Evolutionary conservation across 2,113 vertebrate genomes (phyloP), one percentile per base, ranked within the genome.

Genomic region (Sitta europaea): DNA sequence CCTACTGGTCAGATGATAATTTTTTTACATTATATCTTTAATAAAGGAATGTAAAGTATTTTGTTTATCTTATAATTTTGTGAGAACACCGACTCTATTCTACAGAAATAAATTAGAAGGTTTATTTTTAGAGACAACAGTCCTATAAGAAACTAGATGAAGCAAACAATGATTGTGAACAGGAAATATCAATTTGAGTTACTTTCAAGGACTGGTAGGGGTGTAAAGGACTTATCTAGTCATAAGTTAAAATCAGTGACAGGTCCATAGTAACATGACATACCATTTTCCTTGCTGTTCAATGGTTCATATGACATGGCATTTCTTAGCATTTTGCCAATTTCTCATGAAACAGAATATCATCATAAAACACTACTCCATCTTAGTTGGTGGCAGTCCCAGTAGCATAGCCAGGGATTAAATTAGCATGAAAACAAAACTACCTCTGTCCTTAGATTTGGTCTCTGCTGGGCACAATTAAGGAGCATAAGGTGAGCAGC

Each of bases 401-500:
- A 42, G 53, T 19, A 59, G 8, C 82, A 66, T 33, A 87, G 91
- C 87, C 86, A 90, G 43, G 23, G 80, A 92, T 90, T 91, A 91
- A 94, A 94, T 4, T 40, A 62, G 66, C 1, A 2, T 89, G 87
- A 91, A 93, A 95, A 75, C n/a, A 48, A 42, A 78, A 58, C 73
- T 55, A 51, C 42, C 36, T 43, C 45, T 68, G 12, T 72, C 57
- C 36, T 67, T 71, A 91, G 61, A 84, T 8, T 0, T 45, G 73
- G 50, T 72, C 57, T 62, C 68, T 53, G 66, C 53, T 57, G 81
- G 70, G 42, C 61, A 50, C 77, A 71, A 61, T 92, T 76, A 68
- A 31, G 84, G 62, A 96, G 58, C 95, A 97, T 90, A 96, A 96
- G 95, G 96, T 65, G 74, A 97, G 66, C 96, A 96, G 96, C 95